Evolutionary conservation across 2,888 invertebrate genomes (phyloP).

Genomic region (Tipula vernalis): DNA sequence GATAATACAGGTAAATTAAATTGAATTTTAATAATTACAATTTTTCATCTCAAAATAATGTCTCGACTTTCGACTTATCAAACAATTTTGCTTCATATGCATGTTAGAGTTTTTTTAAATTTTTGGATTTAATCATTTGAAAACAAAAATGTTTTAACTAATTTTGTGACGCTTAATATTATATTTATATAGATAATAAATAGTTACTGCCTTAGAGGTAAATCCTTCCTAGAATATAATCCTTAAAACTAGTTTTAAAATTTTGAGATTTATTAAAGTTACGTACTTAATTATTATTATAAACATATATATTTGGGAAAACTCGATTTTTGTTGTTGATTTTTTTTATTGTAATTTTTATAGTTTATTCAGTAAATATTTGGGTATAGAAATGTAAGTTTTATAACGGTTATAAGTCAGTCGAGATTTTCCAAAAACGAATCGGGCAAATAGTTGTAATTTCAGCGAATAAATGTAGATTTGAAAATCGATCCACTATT

Average conservation of each 20-base stretch:
- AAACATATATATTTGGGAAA: not conserved
- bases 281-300: not conserved
- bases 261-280: not conserved
- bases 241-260: not conserved
- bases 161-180: not conserved
- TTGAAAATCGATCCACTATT: conserved; percentile 8
- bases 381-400: not conserved
- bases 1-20: conserved; percentile 72
- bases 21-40: not conserved
- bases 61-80: not conserved
- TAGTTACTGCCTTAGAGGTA: not conserved
- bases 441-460: not conserved
- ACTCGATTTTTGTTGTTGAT: not conserved
- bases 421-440: not conserved
- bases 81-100: not conserved
- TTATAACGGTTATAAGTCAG: not conserved
- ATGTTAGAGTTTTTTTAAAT: not conserved
- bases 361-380: not conserved
- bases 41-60: not conserved
- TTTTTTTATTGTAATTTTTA: not conserved
- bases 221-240: not conserved
- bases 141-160: not conserved
- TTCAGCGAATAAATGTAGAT: not conserved
- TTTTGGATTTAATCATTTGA: not conserved
- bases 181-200: not conserved